Base-by-base conservation (phyloP, 2,797 vertebrate genomes). In the Cephalopachus bancanus region DNA sequence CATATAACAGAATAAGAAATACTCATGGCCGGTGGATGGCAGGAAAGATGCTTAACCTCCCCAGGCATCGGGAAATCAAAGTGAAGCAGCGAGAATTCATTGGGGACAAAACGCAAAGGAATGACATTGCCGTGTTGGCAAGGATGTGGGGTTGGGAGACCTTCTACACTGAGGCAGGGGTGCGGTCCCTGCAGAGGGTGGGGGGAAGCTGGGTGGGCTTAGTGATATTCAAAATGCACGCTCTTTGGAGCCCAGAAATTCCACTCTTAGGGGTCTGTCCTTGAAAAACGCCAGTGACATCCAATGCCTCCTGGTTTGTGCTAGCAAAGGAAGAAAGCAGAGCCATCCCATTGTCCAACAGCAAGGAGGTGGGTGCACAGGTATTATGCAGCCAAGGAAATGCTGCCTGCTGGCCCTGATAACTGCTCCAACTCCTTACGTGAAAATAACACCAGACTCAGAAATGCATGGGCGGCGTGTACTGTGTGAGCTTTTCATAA, bases 381-480 rank as follows among this genome's bases (percentile, higher is more conserved):
- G 44, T 26, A 20, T 83, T 76, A 8, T 8, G 51, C n/a, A 79
- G 64, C 14, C 7, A 16, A 30, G 15, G 10, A 30, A 11, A 44
- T 51, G 5, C 60, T 83, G 53, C 16, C 1, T 19, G 78, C 78
- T 33, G 28, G 33, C 26, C 26, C 9, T 19, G 60, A 78, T 26
- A 72, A 78, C 16, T 0, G n/a, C 10, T n/a, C 26, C 51, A 71
- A 59, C n/a, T 69, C 11, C 2, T 17, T 11, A 44, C 49, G 37
- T n/a, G 81, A 72, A 78, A 91, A 86, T 30, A 37, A 67, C 86
- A 96, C 57, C 37, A 24, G 76, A 14, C 3, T 3, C 10, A 16
- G 5, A 10, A 3, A n/a, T 51, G 51, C 5, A 44, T 0, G 3
- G 16, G 1, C 3, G 26, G 53, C 10, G 0, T 0, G 8, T 7